These are phyloP conservation scores for Gymnorhina tibicen DNA, from an alignment of 2,113 vertebrate species.

Conservation along the genomic window DNA sequence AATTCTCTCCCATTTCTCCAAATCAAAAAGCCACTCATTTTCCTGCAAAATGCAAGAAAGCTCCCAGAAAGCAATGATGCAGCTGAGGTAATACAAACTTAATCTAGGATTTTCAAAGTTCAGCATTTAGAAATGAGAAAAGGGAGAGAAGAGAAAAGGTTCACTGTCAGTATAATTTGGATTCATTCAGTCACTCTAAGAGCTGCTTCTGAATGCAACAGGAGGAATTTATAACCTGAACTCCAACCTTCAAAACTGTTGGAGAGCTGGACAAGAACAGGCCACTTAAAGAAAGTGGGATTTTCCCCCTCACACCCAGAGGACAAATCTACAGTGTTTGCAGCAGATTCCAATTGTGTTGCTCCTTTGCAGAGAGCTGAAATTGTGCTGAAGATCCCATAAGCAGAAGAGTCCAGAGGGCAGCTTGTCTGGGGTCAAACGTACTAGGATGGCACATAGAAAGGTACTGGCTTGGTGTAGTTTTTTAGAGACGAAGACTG, in stretches of 20 bases:
- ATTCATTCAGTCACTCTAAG: not conserved
- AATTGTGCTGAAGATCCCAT: not conserved
- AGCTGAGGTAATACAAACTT: not conserved
- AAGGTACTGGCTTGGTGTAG: not conserved
- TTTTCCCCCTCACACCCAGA: not conserved
- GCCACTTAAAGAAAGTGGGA: fast-evolving
- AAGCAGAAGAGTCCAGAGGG: not conserved
- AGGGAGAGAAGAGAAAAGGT: not conserved
- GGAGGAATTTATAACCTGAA: not conserved
- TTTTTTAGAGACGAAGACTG: not conserved
- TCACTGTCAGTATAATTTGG: not conserved
- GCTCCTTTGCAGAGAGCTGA: not conserved
- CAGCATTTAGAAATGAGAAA: not conserved
- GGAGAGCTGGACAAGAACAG: not conserved
- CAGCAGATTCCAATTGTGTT: not conserved
- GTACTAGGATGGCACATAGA: not conserved
- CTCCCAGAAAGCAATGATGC: not conserved
- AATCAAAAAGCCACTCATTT: not conserved
- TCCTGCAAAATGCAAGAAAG: not conserved
- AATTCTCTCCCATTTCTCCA: not conserved
- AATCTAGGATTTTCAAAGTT: not conserved
- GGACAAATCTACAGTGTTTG: not conserved
- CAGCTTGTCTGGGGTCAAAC: not conserved
- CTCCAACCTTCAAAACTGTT: not conserved
- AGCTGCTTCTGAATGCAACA: not conserved